Evolutionary conservation across 2,888 invertebrate genomes (phyloP).

Genomic region (Hartigia nigra): DNA sequence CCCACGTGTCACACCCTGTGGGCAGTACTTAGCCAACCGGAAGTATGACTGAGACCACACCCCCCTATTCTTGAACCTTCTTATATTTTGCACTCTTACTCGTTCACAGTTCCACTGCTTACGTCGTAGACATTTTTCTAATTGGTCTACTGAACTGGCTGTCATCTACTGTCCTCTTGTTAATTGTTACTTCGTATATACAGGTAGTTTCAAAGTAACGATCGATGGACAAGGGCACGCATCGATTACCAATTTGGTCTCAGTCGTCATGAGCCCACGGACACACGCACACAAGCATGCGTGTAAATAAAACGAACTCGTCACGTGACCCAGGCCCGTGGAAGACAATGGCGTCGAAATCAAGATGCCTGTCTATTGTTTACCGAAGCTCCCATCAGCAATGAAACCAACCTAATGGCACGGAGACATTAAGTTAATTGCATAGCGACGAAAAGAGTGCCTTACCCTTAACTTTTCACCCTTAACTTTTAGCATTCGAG

Average conservation of each 20-base stretch:
- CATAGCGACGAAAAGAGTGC: slow-evolving; percentile 20
- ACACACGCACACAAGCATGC: background rate
- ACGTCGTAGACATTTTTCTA: background rate
- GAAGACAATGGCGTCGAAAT: background rate
- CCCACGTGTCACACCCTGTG: slow-evolving; percentile 43
- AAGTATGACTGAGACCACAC: slow-evolving; percentile 1
- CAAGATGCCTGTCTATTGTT: background rate
- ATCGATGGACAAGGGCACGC: background rate
- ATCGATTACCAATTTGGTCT: slow-evolving; percentile 41
- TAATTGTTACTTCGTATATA: background rate
- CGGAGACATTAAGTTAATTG: slow-evolving; percentile 52
- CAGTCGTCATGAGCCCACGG: background rate
- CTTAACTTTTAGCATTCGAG: background rate
- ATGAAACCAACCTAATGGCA: slow-evolving; percentile 38
- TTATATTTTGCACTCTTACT: background rate
- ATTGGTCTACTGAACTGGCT: background rate
- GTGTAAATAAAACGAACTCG: background rate
- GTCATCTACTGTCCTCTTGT: background rate
- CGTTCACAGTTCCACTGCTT: background rate
- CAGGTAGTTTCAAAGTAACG: background rate
- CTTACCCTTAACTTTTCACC: background rate
- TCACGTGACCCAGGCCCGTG: background rate
- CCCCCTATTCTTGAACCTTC: background rate
- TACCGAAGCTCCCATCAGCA: background rate
- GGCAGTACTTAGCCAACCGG: slow-evolving; percentile 16